These are phyloP conservation scores for Vollenhovia emeryi DNA, from an alignment of 1,140 invertebrate genomes.

Conservation along the genomic window DNA sequence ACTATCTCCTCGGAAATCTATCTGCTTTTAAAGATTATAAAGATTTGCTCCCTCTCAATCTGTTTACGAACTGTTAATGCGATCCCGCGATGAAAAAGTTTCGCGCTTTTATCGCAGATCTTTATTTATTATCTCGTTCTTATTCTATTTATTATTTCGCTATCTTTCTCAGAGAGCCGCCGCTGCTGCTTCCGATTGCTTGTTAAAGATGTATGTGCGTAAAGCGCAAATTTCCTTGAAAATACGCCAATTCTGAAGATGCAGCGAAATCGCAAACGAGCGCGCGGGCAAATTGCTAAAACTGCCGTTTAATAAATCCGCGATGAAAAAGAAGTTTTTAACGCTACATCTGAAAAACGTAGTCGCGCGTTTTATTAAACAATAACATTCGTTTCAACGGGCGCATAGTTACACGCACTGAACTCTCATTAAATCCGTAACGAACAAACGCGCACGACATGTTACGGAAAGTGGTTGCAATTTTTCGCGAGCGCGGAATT, in stretches of 20 bases:
- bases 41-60: constrained; percentile 12
- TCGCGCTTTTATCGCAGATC: not conserved
- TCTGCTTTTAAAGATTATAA: constrained; percentile 24
- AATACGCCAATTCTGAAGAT: not conserved
- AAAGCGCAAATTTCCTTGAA: not conserved
- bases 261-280: not conserved
- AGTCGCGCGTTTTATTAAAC: constrained; percentile 34
- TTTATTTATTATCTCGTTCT: not conserved
- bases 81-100: constrained; percentile 7
- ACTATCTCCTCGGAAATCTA: constrained; percentile 9
- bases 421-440: constrained; percentile 49
- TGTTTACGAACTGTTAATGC: constrained; percentile 21
- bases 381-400: constrained; percentile 39
- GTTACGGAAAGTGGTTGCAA: constrained; percentile 45
- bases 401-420: constrained; percentile 15
- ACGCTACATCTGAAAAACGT: not conserved
- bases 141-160: not conserved
- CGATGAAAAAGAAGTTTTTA: not conserved
- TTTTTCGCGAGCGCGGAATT: constrained; percentile 54
- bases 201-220: not conserved
- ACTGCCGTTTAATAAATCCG: constrained; percentile 1
- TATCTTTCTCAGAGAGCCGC: not conserved
- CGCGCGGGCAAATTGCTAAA: not conserved
- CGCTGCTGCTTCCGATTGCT: not conserved
- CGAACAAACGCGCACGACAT: constrained; percentile 32